Percentiles rank a stretch among this genome's conserved stretches.
Evolutionary conservation across 2,888 invertebrate species (phyloP).

Genomic region (Lottia gigantea): DNA sequence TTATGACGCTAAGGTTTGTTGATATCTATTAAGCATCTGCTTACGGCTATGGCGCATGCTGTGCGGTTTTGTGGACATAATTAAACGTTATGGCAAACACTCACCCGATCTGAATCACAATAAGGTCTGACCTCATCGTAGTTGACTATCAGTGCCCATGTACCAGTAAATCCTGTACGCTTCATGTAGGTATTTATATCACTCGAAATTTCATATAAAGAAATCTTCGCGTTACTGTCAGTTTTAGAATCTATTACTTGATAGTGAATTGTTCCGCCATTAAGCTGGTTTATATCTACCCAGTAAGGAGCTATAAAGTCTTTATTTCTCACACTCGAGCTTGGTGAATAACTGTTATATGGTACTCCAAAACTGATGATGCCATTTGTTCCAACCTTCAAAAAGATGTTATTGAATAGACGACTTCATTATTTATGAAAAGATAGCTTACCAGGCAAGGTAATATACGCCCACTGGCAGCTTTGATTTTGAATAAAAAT

Average conservation of each 20-base stretch:
- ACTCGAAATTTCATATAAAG: not conserved
- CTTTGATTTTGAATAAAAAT: too few relatives aligned
- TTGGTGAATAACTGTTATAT: slow-evolving; percentile 22
- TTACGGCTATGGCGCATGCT: too few relatives aligned
- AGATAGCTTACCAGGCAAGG: too few relatives aligned
- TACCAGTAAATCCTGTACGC: not conserved
- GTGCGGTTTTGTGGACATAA: too few relatives aligned
- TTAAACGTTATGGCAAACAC: too few relatives aligned
- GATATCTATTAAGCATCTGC: too few relatives aligned
- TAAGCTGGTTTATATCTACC: slow-evolving; percentile 18
- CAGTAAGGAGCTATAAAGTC: slow-evolving; percentile 27
- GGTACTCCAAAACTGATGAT: slow-evolving; percentile 21
- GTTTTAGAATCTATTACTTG: slow-evolving; percentile 15
- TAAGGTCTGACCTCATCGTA: slow-evolving; percentile 21
- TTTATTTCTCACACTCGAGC: not conserved
- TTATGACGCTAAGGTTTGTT: too few relatives aligned
- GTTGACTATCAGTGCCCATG: slow-evolving; percentile 20
- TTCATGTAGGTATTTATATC: not conserved
- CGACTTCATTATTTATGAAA: too few relatives aligned
- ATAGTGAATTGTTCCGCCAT: slow-evolving; percentile 19
- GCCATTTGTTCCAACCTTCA: slow-evolving; percentile 27
- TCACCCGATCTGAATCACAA: not conserved
- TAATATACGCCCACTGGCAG: too few relatives aligned
- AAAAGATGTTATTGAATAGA: not conserved
- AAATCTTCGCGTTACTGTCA: not conserved